Percentiles rank a stretch among this genome's conserved stretches.
These are phyloP conservation scores for Trichopoda pennipes DNA, from an alignment of 2,888 invertebrate species.

Conservation along the genomic window DNA sequence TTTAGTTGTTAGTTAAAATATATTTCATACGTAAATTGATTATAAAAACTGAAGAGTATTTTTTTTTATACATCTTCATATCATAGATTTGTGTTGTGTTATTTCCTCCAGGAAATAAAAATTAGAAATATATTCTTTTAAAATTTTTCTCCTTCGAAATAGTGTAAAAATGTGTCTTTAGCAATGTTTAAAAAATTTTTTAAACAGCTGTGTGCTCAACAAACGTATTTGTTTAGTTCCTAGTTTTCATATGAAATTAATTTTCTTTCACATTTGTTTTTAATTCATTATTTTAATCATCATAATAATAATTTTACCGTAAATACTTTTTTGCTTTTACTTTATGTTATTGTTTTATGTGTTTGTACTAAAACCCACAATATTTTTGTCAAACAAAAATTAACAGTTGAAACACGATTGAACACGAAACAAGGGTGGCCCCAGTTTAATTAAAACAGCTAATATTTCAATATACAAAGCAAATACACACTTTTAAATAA, in stretches of 20 bases:
- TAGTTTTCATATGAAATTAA: neutral
- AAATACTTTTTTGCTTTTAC: conserved; percentile 40
- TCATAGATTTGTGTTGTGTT: no score
- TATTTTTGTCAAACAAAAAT: neutral
- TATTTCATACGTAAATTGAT: no score
- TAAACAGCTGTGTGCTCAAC: conserved; percentile 24
- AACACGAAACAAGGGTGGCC: conserved; percentile 28
- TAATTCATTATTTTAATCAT: conserved; percentile 28
- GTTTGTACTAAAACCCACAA: conserved; percentile 49
- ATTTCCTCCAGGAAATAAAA: neutral
- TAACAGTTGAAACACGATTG: conserved; percentile 23
- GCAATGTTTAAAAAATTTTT: neutral
- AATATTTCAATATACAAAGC: conserved; percentile 15
- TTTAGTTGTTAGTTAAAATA: no score
- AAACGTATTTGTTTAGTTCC: conserved; percentile 4
- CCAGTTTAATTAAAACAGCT: conserved; percentile 8
- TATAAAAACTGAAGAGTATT: no score
- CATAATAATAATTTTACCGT: conserved; percentile 38
- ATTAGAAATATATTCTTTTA: neutral
- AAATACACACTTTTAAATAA: conserved; percentile 40
- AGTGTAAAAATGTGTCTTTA: neutral
- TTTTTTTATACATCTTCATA: no score
- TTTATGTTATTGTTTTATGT: conserved; percentile 47
- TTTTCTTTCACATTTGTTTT: conserved; percentile 27
- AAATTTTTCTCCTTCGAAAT: neutral